A percentile compares a stretch with the other conserved stretches of the same genome.
Conservation (phyloP, 2,797 vertebrate genomes). For the Saxicola maurus region DNA sequence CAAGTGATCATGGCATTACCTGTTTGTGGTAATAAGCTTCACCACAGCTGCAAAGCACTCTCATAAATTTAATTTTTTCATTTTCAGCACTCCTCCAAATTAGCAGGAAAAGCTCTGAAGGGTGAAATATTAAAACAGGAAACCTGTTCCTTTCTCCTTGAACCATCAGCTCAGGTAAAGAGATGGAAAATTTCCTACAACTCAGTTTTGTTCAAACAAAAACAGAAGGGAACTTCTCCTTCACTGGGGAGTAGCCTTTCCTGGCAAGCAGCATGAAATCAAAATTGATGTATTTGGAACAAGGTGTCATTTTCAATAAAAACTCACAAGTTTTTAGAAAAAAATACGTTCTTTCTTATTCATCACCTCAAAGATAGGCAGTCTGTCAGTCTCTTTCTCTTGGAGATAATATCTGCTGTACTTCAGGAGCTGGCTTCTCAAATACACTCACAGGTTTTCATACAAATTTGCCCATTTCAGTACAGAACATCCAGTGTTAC, state of each 20-base stretch:
- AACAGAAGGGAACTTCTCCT: neutral
- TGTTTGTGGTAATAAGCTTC: neutral
- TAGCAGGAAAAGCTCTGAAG: neutral
- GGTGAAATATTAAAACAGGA: neutral
- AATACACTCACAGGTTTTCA: neutral
- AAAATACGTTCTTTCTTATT: neutral
- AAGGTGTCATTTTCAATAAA: neutral
- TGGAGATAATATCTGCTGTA: neutral
- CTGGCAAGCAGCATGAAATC: neutral
- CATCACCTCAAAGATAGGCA: neutral
- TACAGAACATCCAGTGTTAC: neutral
- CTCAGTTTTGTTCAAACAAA: neutral
- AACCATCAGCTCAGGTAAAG: neutral
- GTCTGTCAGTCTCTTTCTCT: neutral
- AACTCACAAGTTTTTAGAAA: neutral
- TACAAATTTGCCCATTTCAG: neutral
- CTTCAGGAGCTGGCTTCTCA: neutral
- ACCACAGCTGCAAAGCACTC: neutral
- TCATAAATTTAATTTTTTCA: neutral
- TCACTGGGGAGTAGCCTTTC: neutral
- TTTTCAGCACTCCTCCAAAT: neutral
- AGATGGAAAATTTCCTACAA: neutral
- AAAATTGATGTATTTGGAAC: neutral
- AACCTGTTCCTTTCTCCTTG: neutral
- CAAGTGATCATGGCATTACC: neutral